Evolutionary conservation across 1,140 invertebrate genomes (phyloP).

Genomic region (Drepana arcuata): DNA sequence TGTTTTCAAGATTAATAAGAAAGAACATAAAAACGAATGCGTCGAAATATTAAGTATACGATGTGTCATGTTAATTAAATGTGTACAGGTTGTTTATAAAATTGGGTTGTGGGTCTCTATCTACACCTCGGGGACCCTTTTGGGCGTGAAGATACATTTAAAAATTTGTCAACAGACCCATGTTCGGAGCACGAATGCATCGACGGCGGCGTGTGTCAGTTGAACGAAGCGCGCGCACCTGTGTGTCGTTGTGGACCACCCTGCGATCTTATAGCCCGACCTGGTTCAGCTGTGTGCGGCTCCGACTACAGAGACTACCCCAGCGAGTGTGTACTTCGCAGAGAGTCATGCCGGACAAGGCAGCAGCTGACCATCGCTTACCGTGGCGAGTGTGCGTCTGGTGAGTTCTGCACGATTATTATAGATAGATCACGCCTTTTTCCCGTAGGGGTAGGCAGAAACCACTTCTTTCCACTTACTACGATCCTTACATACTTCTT

Average conservation of each 20-base stretch:
- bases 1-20: no score
- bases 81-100: no score
- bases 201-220: constrained; percentile 85
- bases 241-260: constrained; percentile 84
- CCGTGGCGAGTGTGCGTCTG: constrained; percentile 83
- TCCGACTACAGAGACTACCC: constrained; percentile 89
- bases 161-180: constrained; percentile 78
- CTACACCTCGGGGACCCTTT: no score
- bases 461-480: no score
- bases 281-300: constrained; percentile 81
- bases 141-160: no score
- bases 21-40: no score
- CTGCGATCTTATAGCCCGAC: constrained; percentile 80
- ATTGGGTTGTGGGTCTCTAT: no score
- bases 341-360: constrained; percentile 81
- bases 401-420: constrained; percentile 73
- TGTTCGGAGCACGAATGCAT: constrained; percentile 83
- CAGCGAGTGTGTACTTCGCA: constrained; percentile 84
- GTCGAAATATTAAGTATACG: no score
- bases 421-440: background rate
- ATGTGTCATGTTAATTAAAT: no score
- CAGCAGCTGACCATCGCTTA: constrained; percentile 84
- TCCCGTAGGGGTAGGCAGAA: no score
- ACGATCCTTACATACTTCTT: no score
- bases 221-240: constrained; percentile 83